phyloP scores from a whole-genome alignment of 2,888 invertebrate species.

The Pharmacophagus antenor region DNA sequence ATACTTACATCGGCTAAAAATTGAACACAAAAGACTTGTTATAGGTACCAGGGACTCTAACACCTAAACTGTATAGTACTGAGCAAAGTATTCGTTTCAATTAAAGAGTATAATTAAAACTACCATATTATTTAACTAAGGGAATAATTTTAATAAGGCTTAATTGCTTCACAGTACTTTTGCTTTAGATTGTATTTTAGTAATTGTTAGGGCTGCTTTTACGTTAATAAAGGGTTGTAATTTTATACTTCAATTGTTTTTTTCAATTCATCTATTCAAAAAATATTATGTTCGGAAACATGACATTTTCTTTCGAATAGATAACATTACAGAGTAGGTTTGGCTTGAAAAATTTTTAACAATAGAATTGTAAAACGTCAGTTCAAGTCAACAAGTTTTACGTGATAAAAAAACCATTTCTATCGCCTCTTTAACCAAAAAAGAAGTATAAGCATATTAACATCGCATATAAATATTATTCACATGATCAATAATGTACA shows the following conservation, averaged over 20 bases:
- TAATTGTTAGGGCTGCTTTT: slow-evolving; percentile 7
- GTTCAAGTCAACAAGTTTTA: neutral
- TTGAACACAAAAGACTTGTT: too few relatives aligned
- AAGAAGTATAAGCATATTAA: too few relatives aligned
- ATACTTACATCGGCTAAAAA: too few relatives aligned
- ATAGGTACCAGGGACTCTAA: neutral
- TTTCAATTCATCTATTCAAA: neutral
- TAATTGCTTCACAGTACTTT: slow-evolving; percentile 14
- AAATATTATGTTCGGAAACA: neutral
- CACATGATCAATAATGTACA: too few relatives aligned
- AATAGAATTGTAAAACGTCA: neutral
- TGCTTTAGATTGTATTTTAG: slow-evolving; percentile 11
- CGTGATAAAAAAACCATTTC: neutral
- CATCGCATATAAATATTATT: too few relatives aligned
- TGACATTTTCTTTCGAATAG: neutral
- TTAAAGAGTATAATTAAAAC: neutral
- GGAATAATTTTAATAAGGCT: slow-evolving; percentile 7
- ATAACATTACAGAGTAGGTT: neutral
- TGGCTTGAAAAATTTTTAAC: neutral
- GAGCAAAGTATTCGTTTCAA: neutral
- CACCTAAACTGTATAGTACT: neutral
- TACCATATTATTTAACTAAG: neutral
- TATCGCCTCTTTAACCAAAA: too few relatives aligned
- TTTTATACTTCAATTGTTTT: neutral
- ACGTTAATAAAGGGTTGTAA: slow-evolving; percentile 2